Conservation (phyloP, 2,888 invertebrate species). For the Euclidia mi region DNA sequence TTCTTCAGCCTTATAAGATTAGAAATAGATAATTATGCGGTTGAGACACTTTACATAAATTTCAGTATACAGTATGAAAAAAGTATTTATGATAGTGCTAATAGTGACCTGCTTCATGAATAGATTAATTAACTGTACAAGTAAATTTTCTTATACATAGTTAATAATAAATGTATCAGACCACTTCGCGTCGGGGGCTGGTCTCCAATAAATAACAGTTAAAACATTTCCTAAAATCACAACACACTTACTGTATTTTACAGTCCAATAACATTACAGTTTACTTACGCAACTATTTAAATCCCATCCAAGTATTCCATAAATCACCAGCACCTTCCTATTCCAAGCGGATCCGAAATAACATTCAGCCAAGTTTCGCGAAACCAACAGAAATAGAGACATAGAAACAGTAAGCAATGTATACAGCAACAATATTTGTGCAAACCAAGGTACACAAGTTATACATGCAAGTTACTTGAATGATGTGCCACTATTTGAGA, state of each 20-base stretch:
- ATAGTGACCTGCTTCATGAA: too few species aligned
- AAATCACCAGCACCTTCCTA: conserved; percentile 14
- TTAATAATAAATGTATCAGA: too few species aligned
- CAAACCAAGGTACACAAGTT: conserved; percentile 57
- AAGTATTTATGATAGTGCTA: too few species aligned
- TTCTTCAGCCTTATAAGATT: too few species aligned
- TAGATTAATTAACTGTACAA: too few species aligned
- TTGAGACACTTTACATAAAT: too few species aligned
- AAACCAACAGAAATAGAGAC: conserved; percentile 51
- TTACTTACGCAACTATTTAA: conserved; percentile 8
- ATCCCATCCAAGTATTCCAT: conserved; percentile 16
- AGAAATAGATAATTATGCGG: too few species aligned
- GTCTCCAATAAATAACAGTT: too few species aligned
- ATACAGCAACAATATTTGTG: conserved; percentile 51
- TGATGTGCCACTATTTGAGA: conserved; percentile 66
- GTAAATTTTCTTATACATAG: too few species aligned
- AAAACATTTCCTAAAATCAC: too few species aligned
- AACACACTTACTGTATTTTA: neutral
- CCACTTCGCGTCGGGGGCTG: too few species aligned
- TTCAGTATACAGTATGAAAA: too few species aligned
- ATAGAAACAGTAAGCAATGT: conserved; percentile 38
- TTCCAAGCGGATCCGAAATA: conserved; percentile 35
- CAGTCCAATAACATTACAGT: neutral
- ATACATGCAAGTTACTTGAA: conserved; percentile 57
- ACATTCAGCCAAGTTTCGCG: conserved; percentile 39